A percentile compares a stretch with the other conserved stretches of the same genome.
phyloP scores from a whole-genome alignment of 2,113 vertebrate species.

The Limanda limanda region DNA sequence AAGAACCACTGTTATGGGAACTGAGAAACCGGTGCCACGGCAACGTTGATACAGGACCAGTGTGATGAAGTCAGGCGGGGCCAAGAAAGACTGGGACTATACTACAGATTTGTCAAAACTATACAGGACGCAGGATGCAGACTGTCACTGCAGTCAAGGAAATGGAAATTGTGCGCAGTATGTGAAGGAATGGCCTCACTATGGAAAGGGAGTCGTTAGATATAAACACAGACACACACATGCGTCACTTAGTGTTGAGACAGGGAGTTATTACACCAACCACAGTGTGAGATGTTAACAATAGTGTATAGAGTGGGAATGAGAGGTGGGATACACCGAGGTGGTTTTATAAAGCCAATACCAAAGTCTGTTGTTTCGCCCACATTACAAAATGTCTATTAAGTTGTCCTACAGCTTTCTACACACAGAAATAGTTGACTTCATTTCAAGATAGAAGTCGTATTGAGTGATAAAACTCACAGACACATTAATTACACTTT shows the following conservation, averaged over 20 bases:
- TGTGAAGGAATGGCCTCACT: constrained; percentile 17
- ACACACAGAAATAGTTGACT: too few relatives aligned
- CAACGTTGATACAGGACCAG: constrained; percentile 23
- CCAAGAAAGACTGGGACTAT: not conserved
- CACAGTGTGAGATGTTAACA: constrained; percentile 4
- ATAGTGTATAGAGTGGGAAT: not conserved
- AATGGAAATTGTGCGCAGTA: constrained; percentile 2
- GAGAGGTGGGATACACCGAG: not conserved
- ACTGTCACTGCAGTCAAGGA: constrained; percentile 1
- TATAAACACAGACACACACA: constrained; percentile 18
- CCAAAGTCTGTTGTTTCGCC: not conserved
- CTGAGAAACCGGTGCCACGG: constrained; percentile 56
- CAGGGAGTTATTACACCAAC: constrained; percentile 30
- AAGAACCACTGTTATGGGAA: constrained; percentile 49
- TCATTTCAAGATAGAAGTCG: too few relatives aligned
- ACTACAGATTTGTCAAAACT: constrained; percentile 14
- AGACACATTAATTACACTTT: too few relatives aligned
- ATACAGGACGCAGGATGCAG: not conserved
- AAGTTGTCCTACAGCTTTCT: not conserved
- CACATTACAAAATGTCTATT: not conserved
- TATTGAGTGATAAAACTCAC: too few relatives aligned
- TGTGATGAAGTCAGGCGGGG: constrained; percentile 11
- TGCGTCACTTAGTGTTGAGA: constrained; percentile 14
- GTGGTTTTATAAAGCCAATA: not conserved
- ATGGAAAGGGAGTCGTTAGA: constrained; percentile 25